Evolutionary conservation across 2,888 invertebrate species (phyloP).

Genomic region (Eristalis arbustorum): DNA sequence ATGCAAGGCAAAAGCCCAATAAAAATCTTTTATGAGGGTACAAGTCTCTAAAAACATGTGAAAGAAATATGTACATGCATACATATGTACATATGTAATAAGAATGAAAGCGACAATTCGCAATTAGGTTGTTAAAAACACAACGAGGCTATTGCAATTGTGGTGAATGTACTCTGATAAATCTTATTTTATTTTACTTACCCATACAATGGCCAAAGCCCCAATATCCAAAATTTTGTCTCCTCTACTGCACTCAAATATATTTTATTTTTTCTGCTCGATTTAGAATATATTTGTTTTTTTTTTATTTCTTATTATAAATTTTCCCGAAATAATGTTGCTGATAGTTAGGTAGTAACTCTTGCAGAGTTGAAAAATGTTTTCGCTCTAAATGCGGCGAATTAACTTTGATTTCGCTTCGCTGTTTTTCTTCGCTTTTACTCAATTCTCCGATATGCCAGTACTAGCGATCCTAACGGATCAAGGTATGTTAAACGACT

Average conservation of each 20-base stretch:
- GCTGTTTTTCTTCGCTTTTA: background rate
- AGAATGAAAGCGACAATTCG: background rate
- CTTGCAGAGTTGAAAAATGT: background rate
- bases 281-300: slow-evolving; percentile 24
- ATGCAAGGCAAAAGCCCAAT: background rate
- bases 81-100: too few relatives aligned
- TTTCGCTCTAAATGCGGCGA: slow-evolving; percentile 48
- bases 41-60: background rate
- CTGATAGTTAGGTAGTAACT: slow-evolving; percentile 2
- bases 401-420: slow-evolving; percentile 26
- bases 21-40: background rate
- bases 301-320: background rate
- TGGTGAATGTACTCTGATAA: background rate
- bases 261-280: slow-evolving; percentile 13
- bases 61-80: background rate
- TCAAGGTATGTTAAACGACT: slow-evolving; percentile 71
- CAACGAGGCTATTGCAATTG: background rate
- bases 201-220: slow-evolving; percentile 82
- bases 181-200: slow-evolving; percentile 76
- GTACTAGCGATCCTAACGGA: slow-evolving; percentile 62
- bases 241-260: slow-evolving; percentile 67
- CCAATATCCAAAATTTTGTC: slow-evolving; percentile 77
- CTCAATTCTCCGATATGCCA: slow-evolving; percentile 2
- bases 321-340: background rate
- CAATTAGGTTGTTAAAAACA: background rate